These are phyloP conservation scores for Argya squamiceps DNA, from an alignment of 2,797 vertebrate species.

Conservation along the genomic window DNA sequence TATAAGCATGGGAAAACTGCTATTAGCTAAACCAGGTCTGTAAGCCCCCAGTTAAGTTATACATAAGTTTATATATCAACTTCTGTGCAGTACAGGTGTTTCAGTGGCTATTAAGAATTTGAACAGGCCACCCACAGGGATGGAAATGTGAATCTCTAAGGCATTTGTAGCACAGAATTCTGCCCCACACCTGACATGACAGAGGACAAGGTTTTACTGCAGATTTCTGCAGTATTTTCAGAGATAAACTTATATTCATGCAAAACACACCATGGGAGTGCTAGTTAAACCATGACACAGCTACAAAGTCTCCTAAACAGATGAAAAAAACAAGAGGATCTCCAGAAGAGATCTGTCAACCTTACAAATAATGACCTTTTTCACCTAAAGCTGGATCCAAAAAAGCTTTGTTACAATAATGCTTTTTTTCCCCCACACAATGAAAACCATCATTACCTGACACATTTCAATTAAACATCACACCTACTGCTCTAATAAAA, in stretches of 20 bases:
- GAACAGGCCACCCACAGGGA: neutral
- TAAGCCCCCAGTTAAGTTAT: neutral
- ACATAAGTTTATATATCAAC: no score
- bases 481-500: conserved; percentile 26
- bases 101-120: neutral
- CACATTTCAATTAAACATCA: neutral
- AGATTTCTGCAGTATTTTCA: neutral
- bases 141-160: neutral
- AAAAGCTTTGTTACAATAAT: neutral
- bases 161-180: neutral
- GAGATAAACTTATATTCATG: neutral
- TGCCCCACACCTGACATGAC: neutral
- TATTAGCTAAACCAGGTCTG: neutral
- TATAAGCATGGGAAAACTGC: neutral
- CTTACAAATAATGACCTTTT: neutral
- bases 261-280: neutral
- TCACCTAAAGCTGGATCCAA: neutral
- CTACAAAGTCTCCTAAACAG: neutral
- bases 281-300: neutral
- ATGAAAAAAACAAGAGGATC: neutral
- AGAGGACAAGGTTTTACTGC: neutral
- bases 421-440: neutral
- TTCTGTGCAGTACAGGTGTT: neutral
- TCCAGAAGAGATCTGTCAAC: neutral
- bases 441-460: neutral